Evolutionary conservation across 2,888 invertebrate genomes (phyloP), one percentile per base, ranked within the genome.

Genomic region (Cryptocheilus praepositus): DNA sequence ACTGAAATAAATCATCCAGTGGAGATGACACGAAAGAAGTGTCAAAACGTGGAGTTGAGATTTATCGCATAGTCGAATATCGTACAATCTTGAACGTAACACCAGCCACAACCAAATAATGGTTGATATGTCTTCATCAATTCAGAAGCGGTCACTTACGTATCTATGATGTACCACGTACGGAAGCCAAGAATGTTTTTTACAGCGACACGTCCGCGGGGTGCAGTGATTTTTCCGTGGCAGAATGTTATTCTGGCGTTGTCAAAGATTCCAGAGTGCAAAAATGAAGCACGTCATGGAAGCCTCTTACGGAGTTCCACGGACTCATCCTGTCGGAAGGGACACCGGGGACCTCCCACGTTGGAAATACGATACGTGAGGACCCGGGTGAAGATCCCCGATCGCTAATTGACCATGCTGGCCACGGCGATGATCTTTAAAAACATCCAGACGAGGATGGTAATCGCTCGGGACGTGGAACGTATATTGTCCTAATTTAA

Each of bases 261-360:
- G 73, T 66, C 66, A 64, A 63, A 67, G 70, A 76, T 72, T 74
- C 61, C 59, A 59, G 63, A 71, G 49, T 52, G 68, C 61, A 63
- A 60, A 55, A 54, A 61, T 60, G 60, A 65, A 44, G 63, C 61
- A 64, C 46, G 61, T 56, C 70, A 74, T 83, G 84, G 87, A 87
- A 88, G 88, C 86, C 87, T 88, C 88, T 88, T 87, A 86, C 74
- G 73, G 77, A 87, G 85, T 89, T 87, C 87, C 88, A 80, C 74
- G 74, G 72, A 85, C 80, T 83, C 88, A 86, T 85, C 85, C 85
- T 83, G 69, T 81, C 77, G 88, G 86, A 88, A 88, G 83, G 83
- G 87, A 88, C 74, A 77, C 71, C 69, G 60, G 59, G 82, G 88
- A 89, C 88, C 88, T 84, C 88, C 88, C 88, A 87, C 88, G 87